Evolutionary conservation across 2,888 invertebrate genomes (phyloP), one percentile per base, ranked within the genome.

Genomic region (Capitulum mitella): DNA sequence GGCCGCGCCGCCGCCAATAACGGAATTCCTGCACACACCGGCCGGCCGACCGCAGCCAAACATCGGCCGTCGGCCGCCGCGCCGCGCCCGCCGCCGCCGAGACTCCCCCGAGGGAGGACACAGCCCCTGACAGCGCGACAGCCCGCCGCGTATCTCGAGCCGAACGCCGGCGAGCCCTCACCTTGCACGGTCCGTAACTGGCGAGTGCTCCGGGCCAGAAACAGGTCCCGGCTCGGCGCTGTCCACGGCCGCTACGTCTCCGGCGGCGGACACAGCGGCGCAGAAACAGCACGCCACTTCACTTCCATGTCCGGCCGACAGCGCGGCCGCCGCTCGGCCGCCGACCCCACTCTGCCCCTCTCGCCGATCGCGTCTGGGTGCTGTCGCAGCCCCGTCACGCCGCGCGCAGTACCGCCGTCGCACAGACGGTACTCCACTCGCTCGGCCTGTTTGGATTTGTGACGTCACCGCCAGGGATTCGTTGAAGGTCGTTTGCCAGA

Each of bases 401-500:
- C 37, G 6, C 70, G 37, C 3, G 22, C 40, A 70, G 26, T 40
- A n/a, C 70, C 29, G 40, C 70, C 6, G 70, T 40, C 37, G 22
- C 70, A 40, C 70, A 40, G 70, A 40, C 70, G 70, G 70, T 70
- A 70, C 70, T 70, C 70, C 70, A 70, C 70, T 40, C 37, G 40
- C 70, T 26, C 29, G 70, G 70, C 70, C 70, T 70, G 70, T 70
- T 70, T 70, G 70, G 70, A 70, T 70, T 70, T 70, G 70, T 70
- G 70, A 70, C 70, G 70, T 70, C 70, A 70, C 40, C 40, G 40
- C 70, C 70, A 40, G 70, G 40, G 70, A 70, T 70, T 70, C 70
- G 70, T 70, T 70, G 70, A 70, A 70, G 70, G 70, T 70, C 70
- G 70, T 70, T 70, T 26, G 70, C 70, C 70, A 70, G 70, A 70